Conservation (phyloP, 2,113 vertebrate species). For the Anoplopoma fimbria region DNA sequence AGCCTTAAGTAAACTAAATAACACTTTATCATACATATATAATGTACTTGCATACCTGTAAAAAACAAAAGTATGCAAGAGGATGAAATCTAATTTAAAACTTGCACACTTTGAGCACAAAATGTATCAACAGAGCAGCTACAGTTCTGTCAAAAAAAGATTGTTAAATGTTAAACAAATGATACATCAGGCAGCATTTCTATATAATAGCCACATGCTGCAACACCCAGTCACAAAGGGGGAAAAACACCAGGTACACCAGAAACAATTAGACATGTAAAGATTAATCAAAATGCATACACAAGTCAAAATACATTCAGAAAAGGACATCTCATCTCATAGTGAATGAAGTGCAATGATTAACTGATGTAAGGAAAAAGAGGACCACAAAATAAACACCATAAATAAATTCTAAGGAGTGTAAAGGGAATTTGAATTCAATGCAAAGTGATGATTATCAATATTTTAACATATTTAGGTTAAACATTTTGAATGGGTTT, state of each 20-base stretch:
- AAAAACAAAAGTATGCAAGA: too few species aligned
- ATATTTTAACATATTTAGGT: not conserved
- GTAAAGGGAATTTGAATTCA: not conserved
- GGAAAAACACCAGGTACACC: not conserved
- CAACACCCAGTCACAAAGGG: too few species aligned
- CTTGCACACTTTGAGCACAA: not conserved
- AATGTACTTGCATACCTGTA: too few species aligned
- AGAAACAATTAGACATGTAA: not conserved
- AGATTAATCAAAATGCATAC: not conserved
- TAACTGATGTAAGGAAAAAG: not conserved
- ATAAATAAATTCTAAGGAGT: not conserved
- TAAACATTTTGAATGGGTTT: too few species aligned
- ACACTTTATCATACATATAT: not conserved
- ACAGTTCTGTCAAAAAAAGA: not conserved
- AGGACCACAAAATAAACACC: not conserved
- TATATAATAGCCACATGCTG: too few species aligned
- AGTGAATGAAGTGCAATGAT: not conserved
- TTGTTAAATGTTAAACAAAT: not conserved
- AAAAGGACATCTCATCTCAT: not conserved
- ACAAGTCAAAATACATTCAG: not conserved
- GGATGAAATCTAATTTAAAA: too few species aligned
- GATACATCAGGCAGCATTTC: too few species aligned
- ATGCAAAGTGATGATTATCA: not conserved
- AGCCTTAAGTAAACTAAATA: not conserved
- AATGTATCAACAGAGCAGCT: not conserved